Percentiles rank a stretch among this genome's conserved stretches.
These are phyloP conservation scores for Thermophis baileyi DNA, from an alignment of 2,113 vertebrate genomes.

Conservation along the genomic window DNA sequence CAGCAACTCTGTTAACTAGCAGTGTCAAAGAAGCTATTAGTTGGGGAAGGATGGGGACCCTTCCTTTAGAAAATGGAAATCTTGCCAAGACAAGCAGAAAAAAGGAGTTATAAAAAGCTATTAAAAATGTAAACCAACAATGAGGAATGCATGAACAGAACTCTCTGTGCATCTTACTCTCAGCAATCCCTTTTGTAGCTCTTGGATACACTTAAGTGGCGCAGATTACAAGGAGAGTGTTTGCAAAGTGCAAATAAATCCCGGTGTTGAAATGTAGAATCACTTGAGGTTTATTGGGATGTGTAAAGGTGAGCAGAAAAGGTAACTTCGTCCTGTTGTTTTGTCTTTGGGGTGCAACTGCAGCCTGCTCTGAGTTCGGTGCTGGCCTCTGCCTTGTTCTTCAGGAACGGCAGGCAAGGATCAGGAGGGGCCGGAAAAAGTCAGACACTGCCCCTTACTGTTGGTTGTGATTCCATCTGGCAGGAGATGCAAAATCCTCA, in stretches of 20 bases:
- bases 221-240: not conserved
- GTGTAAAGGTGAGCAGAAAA: not conserved
- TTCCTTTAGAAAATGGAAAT: not conserved
- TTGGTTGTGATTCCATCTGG: conserved; percentile 56
- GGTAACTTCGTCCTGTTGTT: not conserved
- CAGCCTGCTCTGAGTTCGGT: not conserved
- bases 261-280: not conserved
- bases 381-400: not conserved
- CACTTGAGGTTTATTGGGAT: not conserved
- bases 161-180: not conserved
- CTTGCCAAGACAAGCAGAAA: not conserved
- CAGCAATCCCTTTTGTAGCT: not conserved
- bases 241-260: not conserved
- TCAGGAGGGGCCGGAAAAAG: conserved; percentile 35
- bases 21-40: not conserved
- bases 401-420: conserved; percentile 14
- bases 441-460: conserved; percentile 21
- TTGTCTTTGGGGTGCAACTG: not conserved
- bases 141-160: not conserved
- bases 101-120: not conserved
- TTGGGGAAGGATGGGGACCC: not conserved
- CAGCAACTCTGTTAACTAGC: not conserved
- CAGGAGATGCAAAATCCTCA: conserved; percentile 63
- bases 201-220: not conserved
- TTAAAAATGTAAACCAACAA: not conserved